Base-by-base conservation (phyloP, 2,888 invertebrate genomes). In the Trichopria drosophilae region DNA sequence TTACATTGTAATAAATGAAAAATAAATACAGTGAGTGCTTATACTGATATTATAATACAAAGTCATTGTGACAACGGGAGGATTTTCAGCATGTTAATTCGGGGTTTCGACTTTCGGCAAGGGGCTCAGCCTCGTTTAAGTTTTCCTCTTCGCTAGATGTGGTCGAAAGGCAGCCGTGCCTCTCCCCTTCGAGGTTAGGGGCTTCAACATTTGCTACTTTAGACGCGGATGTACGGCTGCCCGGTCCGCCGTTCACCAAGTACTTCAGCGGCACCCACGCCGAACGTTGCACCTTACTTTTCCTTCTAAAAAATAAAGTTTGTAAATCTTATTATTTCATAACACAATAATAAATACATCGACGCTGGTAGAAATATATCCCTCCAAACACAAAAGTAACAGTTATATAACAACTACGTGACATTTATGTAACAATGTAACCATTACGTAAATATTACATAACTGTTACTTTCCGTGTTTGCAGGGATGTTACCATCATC, bases 11-110 rank as follows among this genome's bases (percentile, higher is more conserved):
- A 65, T 68, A 61, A 65, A 67, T 67, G 66, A 68, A 68, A 69
- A 72, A 71, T 71, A 71, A 66, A 72, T 71, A 72, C 67, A 68
- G 71, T 64, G 67, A 63, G 65, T 65, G 62, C 64, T 65, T 68
- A 68, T 66, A 68, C 64, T 63, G 63, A 63, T 64, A 64, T 65
- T 71, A 71, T 71, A 62, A 67, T 71, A 72, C 69, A 72, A 68
- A 62, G 60, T 67, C 60, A 55, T 54, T 59, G 20, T 20, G n/a
- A 35, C 9, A 36, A 29, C 10, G 35, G 18, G 9, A 37, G 24
- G 24, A 7, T 22, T 24, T 29, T 23, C 16, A 36, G 23, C 32
- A 13, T 5, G 9, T 18, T 26, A 29, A 13, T 31, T n/a, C 10
- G 10, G 44, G 3, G n/a, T n/a, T n/a, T n/a, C n/a, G n/a, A n/a